Evolutionary conservation across 2,888 invertebrate species (phyloP).

Genomic region (Diarsia rubi): DNA sequence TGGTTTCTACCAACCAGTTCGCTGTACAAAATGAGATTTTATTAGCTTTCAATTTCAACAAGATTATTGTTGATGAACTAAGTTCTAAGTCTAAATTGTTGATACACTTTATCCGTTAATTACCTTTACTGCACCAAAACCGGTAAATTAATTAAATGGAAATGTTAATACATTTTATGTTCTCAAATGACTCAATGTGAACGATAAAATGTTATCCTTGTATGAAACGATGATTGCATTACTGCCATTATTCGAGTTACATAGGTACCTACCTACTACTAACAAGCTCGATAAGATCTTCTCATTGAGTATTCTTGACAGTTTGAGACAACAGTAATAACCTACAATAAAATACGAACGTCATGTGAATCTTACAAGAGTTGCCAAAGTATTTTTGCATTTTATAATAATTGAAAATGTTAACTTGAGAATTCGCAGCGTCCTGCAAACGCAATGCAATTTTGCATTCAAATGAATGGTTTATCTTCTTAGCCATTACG

Average conservation of each 20-base stretch:
- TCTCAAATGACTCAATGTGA: conserved; percentile 24
- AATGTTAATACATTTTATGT: conserved; percentile 16
- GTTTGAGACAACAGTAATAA: conserved; percentile 14
- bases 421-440: conserved; percentile 17
- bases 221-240: conserved; percentile 21
- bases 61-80: conserved; percentile 13
- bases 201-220: conserved; percentile 17
- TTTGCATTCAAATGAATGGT: conserved; percentile 39
- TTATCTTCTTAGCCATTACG: conserved; percentile 29
- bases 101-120: conserved; percentile 29
- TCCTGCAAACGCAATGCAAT: conserved; percentile 21
- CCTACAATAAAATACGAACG: conserved; percentile 21
- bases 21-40: conserved; percentile 19
- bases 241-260: conserved; percentile 13
- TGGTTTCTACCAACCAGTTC: conserved; percentile 23
- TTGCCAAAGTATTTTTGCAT: conserved; percentile 15
- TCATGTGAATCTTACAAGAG: conserved; percentile 6
- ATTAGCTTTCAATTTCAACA: conserved; percentile 40
- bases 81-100: conserved; percentile 1
- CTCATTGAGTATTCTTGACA: conserved; percentile 36
- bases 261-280: conserved; percentile 6
- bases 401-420: conserved; percentile 21
- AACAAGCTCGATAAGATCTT: conserved; percentile 41
- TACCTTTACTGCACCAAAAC: conserved; percentile 25
- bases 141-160: conserved; percentile 20